These are phyloP conservation scores for Ditylenchus dipsaci DNA, from an alignment of 1,140 invertebrate species.

Conservation along the genomic window DNA sequence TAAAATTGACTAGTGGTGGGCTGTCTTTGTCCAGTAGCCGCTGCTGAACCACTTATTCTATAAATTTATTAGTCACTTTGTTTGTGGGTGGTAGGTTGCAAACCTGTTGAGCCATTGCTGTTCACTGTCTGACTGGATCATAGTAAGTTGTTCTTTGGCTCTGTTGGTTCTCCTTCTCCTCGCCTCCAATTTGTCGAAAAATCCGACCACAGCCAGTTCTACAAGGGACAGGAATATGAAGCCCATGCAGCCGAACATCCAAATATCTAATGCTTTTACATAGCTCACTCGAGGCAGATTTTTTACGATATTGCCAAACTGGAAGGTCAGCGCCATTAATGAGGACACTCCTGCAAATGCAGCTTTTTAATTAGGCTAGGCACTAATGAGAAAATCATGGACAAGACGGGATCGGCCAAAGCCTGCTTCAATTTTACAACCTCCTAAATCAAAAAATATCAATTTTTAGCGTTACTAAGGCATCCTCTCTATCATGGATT, in stretches of 20 bases:
- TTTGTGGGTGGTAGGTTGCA: too few species aligned
- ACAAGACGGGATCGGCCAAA: too few species aligned
- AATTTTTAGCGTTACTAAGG: too few species aligned
- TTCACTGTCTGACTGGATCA: slow-evolving; percentile 46
- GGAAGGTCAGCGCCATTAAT: slow-evolving; percentile 46
- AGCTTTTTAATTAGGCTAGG: slow-evolving; percentile 8
- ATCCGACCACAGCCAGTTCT: slow-evolving; percentile 55
- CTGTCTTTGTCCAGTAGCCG: neutral
- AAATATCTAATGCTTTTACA: slow-evolving; percentile 55
- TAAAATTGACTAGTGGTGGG: neutral
- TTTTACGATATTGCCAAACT: slow-evolving; percentile 57
- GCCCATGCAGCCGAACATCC: slow-evolving; percentile 57
- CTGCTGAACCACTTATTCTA: neutral
- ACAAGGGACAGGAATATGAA: slow-evolving; percentile 56
- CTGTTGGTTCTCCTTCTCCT: slow-evolving; percentile 39
- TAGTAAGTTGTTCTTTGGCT: slow-evolving; percentile 43
- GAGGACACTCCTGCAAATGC: slow-evolving; percentile 1
- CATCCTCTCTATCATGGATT: too few species aligned
- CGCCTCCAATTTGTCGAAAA: slow-evolving; percentile 55
- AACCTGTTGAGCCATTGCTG: slow-evolving; percentile 38
- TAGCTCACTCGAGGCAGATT: slow-evolving; percentile 54
- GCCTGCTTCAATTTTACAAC: too few species aligned
- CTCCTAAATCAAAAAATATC: too few species aligned
- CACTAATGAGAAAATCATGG: too few species aligned
- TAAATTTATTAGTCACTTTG: too few species aligned